These are phyloP conservation scores for Pteronura brasiliensis DNA, from an alignment of 2,113 vertebrate species.

Conservation along the genomic window DNA sequence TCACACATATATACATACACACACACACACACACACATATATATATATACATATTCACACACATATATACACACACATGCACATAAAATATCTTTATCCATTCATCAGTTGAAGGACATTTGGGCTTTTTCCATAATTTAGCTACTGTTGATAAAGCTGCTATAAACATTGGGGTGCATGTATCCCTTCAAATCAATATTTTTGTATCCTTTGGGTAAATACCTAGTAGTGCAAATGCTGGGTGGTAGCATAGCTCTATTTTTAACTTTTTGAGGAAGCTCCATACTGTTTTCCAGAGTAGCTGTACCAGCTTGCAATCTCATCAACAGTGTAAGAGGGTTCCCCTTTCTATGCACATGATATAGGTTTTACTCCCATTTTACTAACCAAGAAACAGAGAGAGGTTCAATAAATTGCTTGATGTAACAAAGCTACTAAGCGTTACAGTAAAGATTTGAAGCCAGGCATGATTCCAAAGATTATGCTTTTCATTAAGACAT, in stretches of 20 bases:
- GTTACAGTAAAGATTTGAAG: neutral
- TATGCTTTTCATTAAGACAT: neutral
- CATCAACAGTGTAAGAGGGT: neutral
- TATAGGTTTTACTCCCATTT: neutral
- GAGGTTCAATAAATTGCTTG: neutral
- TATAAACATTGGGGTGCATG: neutral
- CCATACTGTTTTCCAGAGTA: neutral
- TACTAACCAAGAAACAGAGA: constrained; percentile 19
- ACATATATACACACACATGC: neutral
- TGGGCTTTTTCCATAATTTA: neutral
- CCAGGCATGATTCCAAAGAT: neutral
- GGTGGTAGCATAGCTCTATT: neutral
- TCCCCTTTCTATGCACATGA: neutral
- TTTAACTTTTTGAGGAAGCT: neutral
- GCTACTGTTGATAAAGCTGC: neutral
- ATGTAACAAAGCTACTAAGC: neutral
- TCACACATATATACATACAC: neutral
- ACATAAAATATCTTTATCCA: neutral
- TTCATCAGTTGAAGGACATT: neutral
- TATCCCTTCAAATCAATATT: neutral
- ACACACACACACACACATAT: too few species aligned
- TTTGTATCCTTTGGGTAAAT: neutral
- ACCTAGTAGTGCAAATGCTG: neutral
- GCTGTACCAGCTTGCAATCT: neutral
- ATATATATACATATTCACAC: too few species aligned